Evolutionary conservation across 2,113 vertebrate species (phyloP).

Genomic region (Xiphophorus hellerii): DNA sequence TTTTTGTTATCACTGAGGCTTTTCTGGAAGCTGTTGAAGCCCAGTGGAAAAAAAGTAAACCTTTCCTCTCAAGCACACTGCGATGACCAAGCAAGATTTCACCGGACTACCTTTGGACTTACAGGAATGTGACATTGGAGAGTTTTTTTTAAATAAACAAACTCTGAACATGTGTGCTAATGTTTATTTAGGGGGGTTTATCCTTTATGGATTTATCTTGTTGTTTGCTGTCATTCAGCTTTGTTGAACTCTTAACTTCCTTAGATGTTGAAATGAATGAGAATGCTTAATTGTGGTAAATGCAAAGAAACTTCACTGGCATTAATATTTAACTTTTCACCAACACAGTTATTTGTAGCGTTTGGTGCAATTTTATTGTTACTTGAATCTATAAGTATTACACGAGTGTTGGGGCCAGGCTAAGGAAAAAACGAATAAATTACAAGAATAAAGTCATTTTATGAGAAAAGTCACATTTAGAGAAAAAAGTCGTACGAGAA

Average conservation of each 20-base stretch:
- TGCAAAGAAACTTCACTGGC: background rate
- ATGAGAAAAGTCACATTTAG: too few species aligned
- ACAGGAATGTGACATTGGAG: slow-evolving; percentile 31
- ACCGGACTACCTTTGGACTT: background rate
- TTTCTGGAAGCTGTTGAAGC: background rate
- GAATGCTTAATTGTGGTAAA: background rate
- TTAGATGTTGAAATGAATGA: background rate
- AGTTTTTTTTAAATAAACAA: slow-evolving; percentile 36
- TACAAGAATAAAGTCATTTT: too few species aligned
- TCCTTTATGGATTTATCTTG: background rate
- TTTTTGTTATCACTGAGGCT: background rate
- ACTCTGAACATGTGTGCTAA: slow-evolving; percentile 3
- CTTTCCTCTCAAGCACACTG: background rate
- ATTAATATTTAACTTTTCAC: background rate
- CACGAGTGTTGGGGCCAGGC: too few species aligned
- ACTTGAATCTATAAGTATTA: background rate
- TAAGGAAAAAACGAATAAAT: too few species aligned
- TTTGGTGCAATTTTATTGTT: background rate
- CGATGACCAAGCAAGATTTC: slow-evolving; percentile 37
- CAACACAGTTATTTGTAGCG: background rate
- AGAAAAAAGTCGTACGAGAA: too few species aligned
- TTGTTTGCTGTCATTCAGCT: background rate
- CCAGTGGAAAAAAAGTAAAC: background rate
- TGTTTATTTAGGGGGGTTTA: background rate
- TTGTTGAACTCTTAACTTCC: background rate